Evolutionary conservation across 2,113 vertebrate species (phyloP).

Genomic region (Noctilio leporinus): DNA sequence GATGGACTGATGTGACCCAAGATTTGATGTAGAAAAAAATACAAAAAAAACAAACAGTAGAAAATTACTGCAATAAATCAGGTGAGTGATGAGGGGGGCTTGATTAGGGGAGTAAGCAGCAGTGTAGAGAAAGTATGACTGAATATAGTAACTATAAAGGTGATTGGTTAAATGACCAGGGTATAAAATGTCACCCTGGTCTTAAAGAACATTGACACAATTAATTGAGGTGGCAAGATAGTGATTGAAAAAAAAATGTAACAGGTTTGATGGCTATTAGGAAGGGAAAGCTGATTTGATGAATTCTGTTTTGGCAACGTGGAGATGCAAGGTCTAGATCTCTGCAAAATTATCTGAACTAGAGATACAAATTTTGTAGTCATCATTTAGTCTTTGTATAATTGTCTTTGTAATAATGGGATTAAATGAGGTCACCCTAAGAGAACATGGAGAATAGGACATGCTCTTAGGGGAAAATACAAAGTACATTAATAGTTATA

Average conservation of each 20-base stretch:
- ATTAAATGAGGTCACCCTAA: background rate
- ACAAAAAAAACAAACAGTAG: no score
- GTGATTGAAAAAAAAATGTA: background rate
- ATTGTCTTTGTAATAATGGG: background rate
- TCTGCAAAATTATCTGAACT: background rate
- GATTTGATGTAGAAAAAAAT: background rate
- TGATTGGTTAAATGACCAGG: background rate
- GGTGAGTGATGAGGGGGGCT: background rate
- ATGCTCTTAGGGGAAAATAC: background rate
- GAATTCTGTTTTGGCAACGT: background rate
- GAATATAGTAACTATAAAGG: background rate
- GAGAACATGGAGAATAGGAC: background rate
- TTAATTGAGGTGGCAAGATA: background rate
- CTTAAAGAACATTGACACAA: background rate
- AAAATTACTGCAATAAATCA: background rate
- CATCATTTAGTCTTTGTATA: background rate
- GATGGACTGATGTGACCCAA: background rate
- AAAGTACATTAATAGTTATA: background rate
- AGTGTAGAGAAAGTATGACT: background rate
- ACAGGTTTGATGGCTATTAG: background rate
- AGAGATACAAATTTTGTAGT: background rate
- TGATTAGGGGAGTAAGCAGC: background rate
- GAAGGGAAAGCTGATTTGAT: background rate
- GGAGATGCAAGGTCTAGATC: background rate
- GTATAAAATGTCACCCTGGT: background rate